phyloP scores from a whole-genome alignment of 92 coral and sea anemone species.

The Heteractis magnifica region DNA sequence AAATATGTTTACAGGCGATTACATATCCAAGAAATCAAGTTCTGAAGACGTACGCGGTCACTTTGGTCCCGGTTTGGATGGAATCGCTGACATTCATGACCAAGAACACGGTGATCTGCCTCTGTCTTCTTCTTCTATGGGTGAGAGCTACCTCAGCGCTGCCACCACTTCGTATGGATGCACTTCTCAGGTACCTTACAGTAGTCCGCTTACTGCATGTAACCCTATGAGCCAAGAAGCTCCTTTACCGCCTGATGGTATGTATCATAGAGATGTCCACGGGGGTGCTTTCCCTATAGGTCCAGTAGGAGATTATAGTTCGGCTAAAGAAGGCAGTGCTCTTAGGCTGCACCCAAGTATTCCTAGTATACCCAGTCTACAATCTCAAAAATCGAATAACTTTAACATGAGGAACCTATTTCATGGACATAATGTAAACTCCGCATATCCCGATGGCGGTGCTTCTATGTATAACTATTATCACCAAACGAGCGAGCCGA shows the following conservation, averaged over 20 bases:
- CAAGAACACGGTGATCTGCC: constrained; percentile 62
- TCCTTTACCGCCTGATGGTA: constrained; percentile 22
- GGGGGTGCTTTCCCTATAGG: constrained; percentile 13
- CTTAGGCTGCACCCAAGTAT: constrained; percentile 50
- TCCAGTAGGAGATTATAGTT: constrained; percentile 5
- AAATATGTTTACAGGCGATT: constrained; percentile 50
- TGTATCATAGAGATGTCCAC: constrained; percentile 33
- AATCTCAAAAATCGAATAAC: constrained; percentile 56
- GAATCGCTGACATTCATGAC: constrained; percentile 74
- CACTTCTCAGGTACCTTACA: constrained; percentile 55
- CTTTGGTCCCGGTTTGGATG: constrained; percentile 52
- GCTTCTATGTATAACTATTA: constrained; percentile 78
- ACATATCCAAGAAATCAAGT: constrained; percentile 45
- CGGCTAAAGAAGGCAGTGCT: constrained; percentile 13
- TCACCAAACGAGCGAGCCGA: constrained; percentile 65
- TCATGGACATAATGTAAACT: constrained; percentile 51
- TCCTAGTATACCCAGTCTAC: constrained; percentile 57
- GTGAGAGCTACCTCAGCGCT: constrained; percentile 43
- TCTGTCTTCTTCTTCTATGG: constrained; percentile 55
- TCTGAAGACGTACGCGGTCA: constrained; percentile 57
- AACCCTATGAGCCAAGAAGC: constrained; percentile 48
- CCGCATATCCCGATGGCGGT: constrained; percentile 65
- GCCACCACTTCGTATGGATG: constrained; percentile 52
- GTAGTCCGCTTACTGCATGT: constrained; percentile 35
- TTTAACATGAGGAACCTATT: constrained; percentile 58